phyloP scores from a whole-genome alignment of 2,888 invertebrate genomes.

The Aleiodes leptofemur region DNA sequence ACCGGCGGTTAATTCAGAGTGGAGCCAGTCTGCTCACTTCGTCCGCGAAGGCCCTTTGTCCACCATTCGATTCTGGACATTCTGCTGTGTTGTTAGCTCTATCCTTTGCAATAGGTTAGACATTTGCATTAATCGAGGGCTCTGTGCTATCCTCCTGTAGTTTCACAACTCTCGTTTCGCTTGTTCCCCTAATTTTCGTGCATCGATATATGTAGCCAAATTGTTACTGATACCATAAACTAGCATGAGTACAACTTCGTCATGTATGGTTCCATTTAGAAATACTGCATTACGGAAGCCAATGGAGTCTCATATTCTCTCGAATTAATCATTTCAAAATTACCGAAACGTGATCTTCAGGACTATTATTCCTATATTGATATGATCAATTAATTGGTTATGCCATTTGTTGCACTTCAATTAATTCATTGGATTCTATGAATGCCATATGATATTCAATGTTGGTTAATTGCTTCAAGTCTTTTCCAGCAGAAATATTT shows the following conservation, averaged over 20 bases:
- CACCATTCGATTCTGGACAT: constrained; percentile 50
- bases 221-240: no score
- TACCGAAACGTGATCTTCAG: no score
- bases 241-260: background rate
- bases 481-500: no score
- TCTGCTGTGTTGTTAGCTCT: constrained; percentile 56
- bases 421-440: no score
- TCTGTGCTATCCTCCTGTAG: constrained; percentile 11
- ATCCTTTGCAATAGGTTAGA: constrained; percentile 66
- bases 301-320: no score
- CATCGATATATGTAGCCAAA: constrained; percentile 21
- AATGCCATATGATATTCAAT: no score
- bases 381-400: no score
- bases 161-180: constrained; percentile 18
- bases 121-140: constrained; percentile 69
- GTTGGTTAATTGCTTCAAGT: no score
- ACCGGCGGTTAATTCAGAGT: constrained; percentile 30
- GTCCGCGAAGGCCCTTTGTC: constrained; percentile 41
- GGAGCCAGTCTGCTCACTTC: constrained; percentile 30
- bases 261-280: background rate
- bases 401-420: no score
- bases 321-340: no score
- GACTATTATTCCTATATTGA: no score
- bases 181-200: constrained; percentile 29
- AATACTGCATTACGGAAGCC: background rate